Conservation (phyloP, 2,797 vertebrate genomes). For the Myotis pilosus region DNA sequence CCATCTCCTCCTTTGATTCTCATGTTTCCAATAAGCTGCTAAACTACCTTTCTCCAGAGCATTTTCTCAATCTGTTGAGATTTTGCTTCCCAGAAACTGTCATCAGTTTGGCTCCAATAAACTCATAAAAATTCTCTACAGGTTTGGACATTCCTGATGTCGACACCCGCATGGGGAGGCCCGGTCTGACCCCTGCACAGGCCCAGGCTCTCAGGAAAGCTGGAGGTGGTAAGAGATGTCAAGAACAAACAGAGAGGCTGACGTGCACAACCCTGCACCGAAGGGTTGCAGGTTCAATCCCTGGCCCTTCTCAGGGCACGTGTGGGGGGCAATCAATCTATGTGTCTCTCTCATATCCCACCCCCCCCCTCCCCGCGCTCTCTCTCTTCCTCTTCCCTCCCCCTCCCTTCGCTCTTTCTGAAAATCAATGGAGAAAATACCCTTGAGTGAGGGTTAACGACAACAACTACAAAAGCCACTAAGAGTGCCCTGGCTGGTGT, state of each 20-base stretch:
- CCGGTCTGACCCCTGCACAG: not conserved
- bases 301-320: too few species aligned
- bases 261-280: not conserved
- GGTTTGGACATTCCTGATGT: not conserved
- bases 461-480: not conserved
- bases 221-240: not conserved
- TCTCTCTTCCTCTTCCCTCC: too few species aligned
- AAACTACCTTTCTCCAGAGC: not conserved
- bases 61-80: not conserved
- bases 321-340: not conserved
- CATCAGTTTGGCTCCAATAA: not conserved
- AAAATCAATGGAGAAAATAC: too few species aligned
- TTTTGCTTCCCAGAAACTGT: not conserved
- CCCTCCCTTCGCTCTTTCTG: too few species aligned
- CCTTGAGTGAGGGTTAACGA: too few species aligned
- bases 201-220: not conserved
- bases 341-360: not conserved
- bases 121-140: not conserved
- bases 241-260: not conserved
- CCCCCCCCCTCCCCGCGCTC: too few species aligned
- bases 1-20: too few species aligned
- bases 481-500: not conserved
- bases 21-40: not conserved
- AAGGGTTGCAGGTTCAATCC: not conserved
- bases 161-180: not conserved